phyloP scores from a whole-genome alignment of 1,140 invertebrate genomes.

The Tribolium castaneum region DNA sequence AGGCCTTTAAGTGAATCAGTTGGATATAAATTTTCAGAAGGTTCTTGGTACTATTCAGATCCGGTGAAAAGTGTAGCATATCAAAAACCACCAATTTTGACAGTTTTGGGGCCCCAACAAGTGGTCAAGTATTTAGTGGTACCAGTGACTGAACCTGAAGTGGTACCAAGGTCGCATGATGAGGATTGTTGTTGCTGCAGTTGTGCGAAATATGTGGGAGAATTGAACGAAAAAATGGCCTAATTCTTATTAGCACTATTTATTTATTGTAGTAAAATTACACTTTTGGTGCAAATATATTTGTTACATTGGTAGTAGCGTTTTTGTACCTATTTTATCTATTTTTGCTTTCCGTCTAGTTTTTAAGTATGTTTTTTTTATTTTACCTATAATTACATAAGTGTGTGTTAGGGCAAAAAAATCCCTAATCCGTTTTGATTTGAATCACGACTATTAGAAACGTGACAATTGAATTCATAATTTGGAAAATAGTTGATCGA shows the following conservation, averaged over 20 bases:
- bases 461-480: background rate
- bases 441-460: background rate
- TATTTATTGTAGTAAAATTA: background rate
- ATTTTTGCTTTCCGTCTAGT: too few species aligned
- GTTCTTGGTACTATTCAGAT: background rate
- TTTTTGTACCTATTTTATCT: too few species aligned
- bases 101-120: background rate
- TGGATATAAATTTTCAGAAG: background rate
- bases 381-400: background rate
- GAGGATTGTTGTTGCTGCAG: background rate
- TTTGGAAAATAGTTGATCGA: background rate
- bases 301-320: too few species aligned
- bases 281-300: background rate
- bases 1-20: background rate
- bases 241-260: background rate
- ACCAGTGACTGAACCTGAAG: background rate
- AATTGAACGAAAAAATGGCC: background rate
- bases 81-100: background rate
- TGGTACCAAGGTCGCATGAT: background rate
- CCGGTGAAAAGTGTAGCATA: background rate
- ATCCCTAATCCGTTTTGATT: background rate
- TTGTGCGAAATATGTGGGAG: constrained; percentile 5
- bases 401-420: background rate
- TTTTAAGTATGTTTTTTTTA: background rate
- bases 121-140: background rate